phyloP scores from a whole-genome alignment of 2,113 vertebrate genomes.

The Gobiocypris rarus region DNA sequence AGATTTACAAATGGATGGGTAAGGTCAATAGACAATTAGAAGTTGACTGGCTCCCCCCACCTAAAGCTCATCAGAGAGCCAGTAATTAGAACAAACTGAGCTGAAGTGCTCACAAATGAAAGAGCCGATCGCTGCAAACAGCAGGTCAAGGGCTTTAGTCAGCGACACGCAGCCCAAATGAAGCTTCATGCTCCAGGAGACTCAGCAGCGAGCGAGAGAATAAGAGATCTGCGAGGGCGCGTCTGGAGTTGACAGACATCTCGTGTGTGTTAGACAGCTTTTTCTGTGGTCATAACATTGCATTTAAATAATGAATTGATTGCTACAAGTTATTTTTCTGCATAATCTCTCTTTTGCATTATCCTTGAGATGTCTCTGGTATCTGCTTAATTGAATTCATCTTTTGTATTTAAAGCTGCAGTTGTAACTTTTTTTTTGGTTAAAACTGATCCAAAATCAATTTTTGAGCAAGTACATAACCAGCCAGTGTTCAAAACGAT shows the following conservation, averaged over 20 bases:
- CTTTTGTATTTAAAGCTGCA: neutral
- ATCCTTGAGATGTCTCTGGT: neutral
- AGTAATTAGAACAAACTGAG: conserved; percentile 70
- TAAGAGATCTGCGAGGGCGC: neutral
- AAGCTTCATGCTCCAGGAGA: neutral
- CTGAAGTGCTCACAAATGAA: conserved; percentile 75
- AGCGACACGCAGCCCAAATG: neutral
- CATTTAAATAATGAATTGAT: neutral
- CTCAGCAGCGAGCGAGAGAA: neutral
- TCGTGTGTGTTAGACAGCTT: neutral
- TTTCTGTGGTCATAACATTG: neutral
- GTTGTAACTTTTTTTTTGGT: too few species aligned
- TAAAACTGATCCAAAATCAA: too few species aligned
- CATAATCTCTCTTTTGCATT: neutral
- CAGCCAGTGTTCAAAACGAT: too few species aligned
- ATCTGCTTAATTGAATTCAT: neutral
- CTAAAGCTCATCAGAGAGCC: conserved; percentile 74
- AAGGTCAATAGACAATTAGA: conserved; percentile 81
- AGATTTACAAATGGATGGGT: conserved; percentile 71
- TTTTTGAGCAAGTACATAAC: too few species aligned
- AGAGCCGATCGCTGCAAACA: conserved; percentile 58
- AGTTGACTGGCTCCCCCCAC: conserved; percentile 67
- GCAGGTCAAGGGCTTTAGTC: conserved; percentile 22
- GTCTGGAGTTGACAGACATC: neutral
- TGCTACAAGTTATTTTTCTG: neutral